A percentile compares a stretch with the other conserved stretches of the same genome.
Evolutionary conservation across 1,140 invertebrate genomes (phyloP).

Genomic region (Mercenaria mercenaria): DNA sequence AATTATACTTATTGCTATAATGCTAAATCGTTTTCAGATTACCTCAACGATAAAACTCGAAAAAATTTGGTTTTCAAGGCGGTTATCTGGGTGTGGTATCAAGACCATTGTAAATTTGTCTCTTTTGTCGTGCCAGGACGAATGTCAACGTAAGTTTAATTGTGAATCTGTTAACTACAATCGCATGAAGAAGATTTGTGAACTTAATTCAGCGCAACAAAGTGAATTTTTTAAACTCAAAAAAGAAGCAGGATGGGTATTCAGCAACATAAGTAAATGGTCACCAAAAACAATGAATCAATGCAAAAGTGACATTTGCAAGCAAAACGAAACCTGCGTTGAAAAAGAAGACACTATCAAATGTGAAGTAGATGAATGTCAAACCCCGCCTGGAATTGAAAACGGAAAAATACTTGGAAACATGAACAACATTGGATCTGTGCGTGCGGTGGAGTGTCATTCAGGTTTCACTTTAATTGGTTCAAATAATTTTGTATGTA

Average conservation of each 20-base stretch:
- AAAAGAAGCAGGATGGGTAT: not conserved
- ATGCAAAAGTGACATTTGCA: not conserved
- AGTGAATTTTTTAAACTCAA: not conserved
- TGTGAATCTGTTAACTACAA: not conserved
- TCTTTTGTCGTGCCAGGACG: not conserved
- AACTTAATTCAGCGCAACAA: not conserved
- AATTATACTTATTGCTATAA: too few species aligned
- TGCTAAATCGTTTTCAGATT: not conserved
- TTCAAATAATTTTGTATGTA: not conserved
- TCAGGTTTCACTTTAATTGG: not conserved
- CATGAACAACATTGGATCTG: not conserved
- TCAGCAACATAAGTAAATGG: not conserved
- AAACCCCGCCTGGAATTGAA: not conserved
- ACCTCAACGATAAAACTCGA: not conserved
- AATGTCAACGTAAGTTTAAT: not conserved
- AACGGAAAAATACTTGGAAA: not conserved
- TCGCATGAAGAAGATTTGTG: not conserved
- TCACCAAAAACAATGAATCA: not conserved
- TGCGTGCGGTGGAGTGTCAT: not conserved
- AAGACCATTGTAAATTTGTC: not conserved
- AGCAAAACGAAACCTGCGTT: not conserved
- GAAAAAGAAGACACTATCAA: not conserved
- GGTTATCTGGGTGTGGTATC: not conserved
- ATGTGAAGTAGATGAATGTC: not conserved
- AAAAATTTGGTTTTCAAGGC: not conserved